These are phyloP conservation scores for Octodonta nipae DNA, from an alignment of 2,888 invertebrate genomes.

Conservation along the genomic window DNA sequence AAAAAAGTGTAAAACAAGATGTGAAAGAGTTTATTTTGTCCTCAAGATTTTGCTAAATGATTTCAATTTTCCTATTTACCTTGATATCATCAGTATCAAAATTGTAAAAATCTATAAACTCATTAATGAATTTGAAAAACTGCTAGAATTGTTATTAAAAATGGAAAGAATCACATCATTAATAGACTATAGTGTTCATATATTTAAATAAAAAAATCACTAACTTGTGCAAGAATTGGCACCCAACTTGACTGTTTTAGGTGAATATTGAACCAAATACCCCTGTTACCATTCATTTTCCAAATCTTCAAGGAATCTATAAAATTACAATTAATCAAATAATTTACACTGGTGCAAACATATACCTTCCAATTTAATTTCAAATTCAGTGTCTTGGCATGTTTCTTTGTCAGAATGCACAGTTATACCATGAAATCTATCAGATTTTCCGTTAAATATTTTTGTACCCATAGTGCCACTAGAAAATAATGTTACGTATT, in stretches of 20 bases:
- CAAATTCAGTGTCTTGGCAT: conserved; percentile 41
- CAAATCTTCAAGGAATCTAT: conserved; percentile 59
- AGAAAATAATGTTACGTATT: conserved; percentile 13
- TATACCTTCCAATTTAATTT: conserved; percentile 45
- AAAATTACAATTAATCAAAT: conserved; percentile 17
- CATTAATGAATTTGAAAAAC: too few species aligned
- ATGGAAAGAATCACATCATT: too few species aligned
- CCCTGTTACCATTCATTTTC: conserved; percentile 48
- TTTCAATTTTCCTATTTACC: too few species aligned
- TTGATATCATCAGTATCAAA: too few species aligned
- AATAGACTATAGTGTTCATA: too few species aligned
- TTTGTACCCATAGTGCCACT: too few species aligned
- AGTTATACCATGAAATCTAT: conserved; percentile 63
- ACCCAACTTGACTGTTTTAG: conserved; percentile 60
- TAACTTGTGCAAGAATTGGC: conserved; percentile 55
- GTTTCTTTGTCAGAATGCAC: conserved; percentile 49
- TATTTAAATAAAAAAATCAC: too few species aligned
- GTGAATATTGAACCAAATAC: conserved; percentile 71
- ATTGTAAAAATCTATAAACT: too few species aligned
- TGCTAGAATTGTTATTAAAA: too few species aligned
- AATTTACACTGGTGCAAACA: neutral
- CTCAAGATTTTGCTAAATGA: too few species aligned
- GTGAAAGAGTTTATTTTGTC: too few species aligned
- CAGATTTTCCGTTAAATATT: conserved; percentile 39
- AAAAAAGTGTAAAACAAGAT: too few species aligned